Percentiles rank a stretch among this genome's conserved stretches.
Conservation (phyloP, 2,797 vertebrate species). For the Cossypha heuglini region DNA sequence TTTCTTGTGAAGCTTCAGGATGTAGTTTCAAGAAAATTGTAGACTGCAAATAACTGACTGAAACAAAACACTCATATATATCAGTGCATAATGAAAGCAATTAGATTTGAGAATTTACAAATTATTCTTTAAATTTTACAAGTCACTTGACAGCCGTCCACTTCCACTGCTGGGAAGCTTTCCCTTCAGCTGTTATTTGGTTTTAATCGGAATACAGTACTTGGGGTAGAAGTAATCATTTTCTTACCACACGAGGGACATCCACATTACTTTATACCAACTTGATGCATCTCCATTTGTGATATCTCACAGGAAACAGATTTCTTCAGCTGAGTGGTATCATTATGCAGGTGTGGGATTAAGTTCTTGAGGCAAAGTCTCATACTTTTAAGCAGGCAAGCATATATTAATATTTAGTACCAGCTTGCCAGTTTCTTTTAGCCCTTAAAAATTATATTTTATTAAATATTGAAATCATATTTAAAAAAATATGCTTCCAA, state of each 20-base stretch:
- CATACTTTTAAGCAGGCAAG: neutral
- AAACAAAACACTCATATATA: neutral
- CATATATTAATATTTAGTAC: neutral
- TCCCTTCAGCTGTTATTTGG: neutral
- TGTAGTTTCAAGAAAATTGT: neutral
- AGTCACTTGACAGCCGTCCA: neutral
- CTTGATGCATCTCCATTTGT: neutral
- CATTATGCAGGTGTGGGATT: neutral
- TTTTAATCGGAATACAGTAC: neutral
- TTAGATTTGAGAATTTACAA: neutral
- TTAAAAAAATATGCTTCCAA: fast-evolving
- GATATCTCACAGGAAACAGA: neutral
- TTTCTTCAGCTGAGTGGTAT: neutral
- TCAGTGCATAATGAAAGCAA: neutral
- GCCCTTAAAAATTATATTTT: neutral
- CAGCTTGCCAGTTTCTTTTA: neutral
- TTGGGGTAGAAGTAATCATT: neutral
- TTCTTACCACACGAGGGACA: neutral
- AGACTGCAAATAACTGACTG: neutral
- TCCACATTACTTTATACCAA: neutral
- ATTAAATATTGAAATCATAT: neutral
- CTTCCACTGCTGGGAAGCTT: neutral
- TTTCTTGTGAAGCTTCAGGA: neutral
- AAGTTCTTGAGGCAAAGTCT: neutral
- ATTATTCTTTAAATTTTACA: neutral